Evolutionary conservation across 2,113 vertebrate genomes (phyloP), one percentile per base, ranked within the genome.

Genomic region (Chionodraco myersi): DNA sequence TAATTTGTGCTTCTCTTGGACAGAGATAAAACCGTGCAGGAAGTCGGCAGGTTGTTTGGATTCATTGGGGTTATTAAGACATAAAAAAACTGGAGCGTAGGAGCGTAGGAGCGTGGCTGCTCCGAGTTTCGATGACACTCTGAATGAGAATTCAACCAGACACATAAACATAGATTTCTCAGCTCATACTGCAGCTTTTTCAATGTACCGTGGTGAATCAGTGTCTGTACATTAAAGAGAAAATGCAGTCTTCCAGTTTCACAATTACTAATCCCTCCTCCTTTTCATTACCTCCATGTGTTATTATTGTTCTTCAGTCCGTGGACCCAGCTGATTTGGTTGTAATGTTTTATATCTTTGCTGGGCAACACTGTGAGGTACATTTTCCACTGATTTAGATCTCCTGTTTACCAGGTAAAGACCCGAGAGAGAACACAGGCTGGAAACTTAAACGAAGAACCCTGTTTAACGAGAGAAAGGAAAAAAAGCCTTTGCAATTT

Each of bases 371-470:
- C 63, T 23, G 45, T 90, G 82, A 92, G 82, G 65, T 85, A 89
- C 65, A 88, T 90, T 93, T 94, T 94, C 94, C 92, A 92, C 79
- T 68, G 34, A 86, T 88, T 92, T 86, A 82, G 79, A 87, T 87
- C 83, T 88, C 51, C 79, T 93, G 79, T 94, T 93, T 92, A 92
- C 86, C 86, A 90, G 89, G 89, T 93, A 80, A 79, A 90, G 80
- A 83, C 89, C 84, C 85, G 48, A 79, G 89, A 86, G 87, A 90
- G 86, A 90, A 87, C 82, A 84, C 54, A 74, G 86, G 51, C 74
- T 93, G 91, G 93, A 93, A 93, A 93, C 85, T 89, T 83, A 80
- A 91, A 85, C 36, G 53, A 87, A 72, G 74, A 85, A 61, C 41
- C 41, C 44, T 30, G 34, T 92, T 92, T 89, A 91, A 85, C 26